A percentile compares a stretch with the other conserved stretches of the same genome.
Conservation (phyloP, 2,888 invertebrate species). For the Drosophila differens region DNA sequence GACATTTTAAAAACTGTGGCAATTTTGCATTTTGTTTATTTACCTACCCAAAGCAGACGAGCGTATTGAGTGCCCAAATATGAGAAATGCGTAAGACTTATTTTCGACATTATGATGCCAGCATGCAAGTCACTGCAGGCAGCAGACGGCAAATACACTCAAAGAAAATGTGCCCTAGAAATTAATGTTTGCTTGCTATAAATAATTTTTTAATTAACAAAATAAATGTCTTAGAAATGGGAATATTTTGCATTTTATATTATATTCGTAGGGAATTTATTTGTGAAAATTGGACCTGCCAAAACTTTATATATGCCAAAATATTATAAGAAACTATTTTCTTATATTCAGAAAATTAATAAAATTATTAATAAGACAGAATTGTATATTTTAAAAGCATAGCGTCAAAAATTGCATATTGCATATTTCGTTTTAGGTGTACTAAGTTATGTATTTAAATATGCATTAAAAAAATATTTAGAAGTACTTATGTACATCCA, state of each 20-base stretch:
- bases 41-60: conserved; percentile 34
- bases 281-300: background rate
- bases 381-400: too few relatives aligned
- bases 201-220: background rate
- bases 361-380: too few relatives aligned
- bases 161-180: background rate
- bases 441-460: background rate
- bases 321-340: background rate
- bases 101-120: conserved; percentile 65
- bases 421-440: background rate
- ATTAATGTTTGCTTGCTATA: background rate
- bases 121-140: conserved; percentile 28
- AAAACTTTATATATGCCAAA: background rate
- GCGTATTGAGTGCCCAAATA: conserved; percentile 46
- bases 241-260: background rate
- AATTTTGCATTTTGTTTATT: conserved; percentile 62
- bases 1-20: conserved; percentile 56
- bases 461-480: background rate
- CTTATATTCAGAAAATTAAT: background rate
- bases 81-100: conserved; percentile 64
- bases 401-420: background rate
- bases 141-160: conserved; percentile 23
- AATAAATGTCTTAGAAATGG: background rate
- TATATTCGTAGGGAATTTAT: background rate
- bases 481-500: background rate